Evolutionary conservation across 2,113 vertebrate genomes (phyloP).

Genomic region (Mormoops blainvillei): DNA sequence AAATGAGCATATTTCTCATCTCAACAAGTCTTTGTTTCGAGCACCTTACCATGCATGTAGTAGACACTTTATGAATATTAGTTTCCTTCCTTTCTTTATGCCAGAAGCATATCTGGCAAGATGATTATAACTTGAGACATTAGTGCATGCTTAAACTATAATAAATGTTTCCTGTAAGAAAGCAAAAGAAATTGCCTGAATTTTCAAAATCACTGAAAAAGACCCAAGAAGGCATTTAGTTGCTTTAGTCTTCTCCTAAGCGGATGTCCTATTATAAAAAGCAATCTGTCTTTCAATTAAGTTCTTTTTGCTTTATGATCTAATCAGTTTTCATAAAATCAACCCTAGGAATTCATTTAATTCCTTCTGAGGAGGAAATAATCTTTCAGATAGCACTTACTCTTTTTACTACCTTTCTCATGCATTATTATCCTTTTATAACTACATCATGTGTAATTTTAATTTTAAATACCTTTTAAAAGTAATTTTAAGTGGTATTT

Average conservation of each 20-base stretch:
- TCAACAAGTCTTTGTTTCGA: conserved; percentile 33
- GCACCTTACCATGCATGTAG: not conserved
- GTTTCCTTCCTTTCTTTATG: conserved; percentile 46
- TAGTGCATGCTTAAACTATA: conserved; percentile 22
- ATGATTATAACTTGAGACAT: conserved; percentile 30
- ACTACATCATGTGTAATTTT: not conserved
- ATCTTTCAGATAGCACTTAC: not conserved
- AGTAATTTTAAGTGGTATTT: not conserved
- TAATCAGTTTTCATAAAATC: not conserved
- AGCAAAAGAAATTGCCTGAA: conserved; percentile 22
- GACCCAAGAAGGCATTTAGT: not conserved
- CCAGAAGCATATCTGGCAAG: conserved; percentile 8
- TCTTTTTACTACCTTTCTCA: not conserved
- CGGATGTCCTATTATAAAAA: not conserved
- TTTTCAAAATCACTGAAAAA: conserved; percentile 10
- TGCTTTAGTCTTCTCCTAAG: not conserved
- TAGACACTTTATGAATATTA: conserved; percentile 21
- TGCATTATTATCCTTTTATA: not conserved
- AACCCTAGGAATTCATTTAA: not conserved
- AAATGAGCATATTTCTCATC: not conserved
- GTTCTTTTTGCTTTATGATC: conserved; percentile 20
- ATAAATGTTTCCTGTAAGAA: conserved; percentile 44
- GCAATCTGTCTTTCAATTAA: not conserved
- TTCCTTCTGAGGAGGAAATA: conserved; percentile 31
- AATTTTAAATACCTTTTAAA: not conserved